Percentiles rank a stretch among this genome's conserved stretches.
These are phyloP conservation scores for Astropecten irregularis DNA, from an alignment of 53 echinoderm and acorn worm species.

Conservation along the genomic window DNA sequence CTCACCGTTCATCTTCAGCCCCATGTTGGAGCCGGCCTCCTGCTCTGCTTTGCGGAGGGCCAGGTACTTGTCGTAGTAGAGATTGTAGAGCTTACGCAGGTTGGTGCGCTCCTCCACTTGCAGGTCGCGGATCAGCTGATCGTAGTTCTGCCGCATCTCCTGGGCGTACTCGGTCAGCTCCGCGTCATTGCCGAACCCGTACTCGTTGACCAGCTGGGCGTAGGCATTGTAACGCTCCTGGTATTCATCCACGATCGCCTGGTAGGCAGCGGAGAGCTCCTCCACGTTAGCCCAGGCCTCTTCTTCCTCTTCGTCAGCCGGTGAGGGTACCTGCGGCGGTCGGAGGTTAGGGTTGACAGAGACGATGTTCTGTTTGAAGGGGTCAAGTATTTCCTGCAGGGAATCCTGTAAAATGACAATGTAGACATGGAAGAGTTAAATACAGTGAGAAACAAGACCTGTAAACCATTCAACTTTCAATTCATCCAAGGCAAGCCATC, in stretches of 20 bases:
- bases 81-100: conserved; percentile 21
- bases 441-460: no score
- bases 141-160: conserved; percentile 11
- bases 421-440: no score
- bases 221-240: conserved; percentile 23
- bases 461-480: no score
- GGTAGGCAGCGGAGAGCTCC: conserved; percentile 18
- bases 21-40: background rate
- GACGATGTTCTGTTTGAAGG: conserved; percentile 26
- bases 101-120: conserved; percentile 9
- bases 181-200: conserved; percentile 1
- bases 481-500: no score
- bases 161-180: conserved; percentile 35
- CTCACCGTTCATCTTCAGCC: background rate
- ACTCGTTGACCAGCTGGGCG: conserved; percentile 16
- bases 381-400: conserved; percentile 10
- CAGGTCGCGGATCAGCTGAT: background rate
- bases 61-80: conserved; percentile 48
- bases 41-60: background rate
- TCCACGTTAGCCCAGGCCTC: conserved; percentile 23
- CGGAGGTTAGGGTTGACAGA: background rate
- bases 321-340: no score
- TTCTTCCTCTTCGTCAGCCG: conserved; percentile 6
- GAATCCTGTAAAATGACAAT: conserved; percentile 1
- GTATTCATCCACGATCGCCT: conserved; percentile 27